These are phyloP conservation scores for Siphamia tubifer DNA, from an alignment of 2,113 vertebrate species.

Conservation along the genomic window DNA sequence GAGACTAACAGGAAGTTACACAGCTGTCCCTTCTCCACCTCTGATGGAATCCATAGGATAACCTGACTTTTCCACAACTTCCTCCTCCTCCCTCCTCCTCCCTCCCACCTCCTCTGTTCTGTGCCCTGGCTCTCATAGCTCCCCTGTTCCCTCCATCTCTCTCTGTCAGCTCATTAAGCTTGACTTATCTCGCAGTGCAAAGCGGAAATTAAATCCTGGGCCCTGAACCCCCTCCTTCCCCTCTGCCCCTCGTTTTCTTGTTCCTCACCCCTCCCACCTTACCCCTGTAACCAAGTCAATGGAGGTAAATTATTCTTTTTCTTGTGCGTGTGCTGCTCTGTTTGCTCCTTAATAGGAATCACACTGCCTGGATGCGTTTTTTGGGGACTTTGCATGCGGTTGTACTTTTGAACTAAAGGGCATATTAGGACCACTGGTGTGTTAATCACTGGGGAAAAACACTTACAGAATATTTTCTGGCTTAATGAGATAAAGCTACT, in stretches of 20 bases:
- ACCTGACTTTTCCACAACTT: constrained; percentile 29
- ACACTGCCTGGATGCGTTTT: neutral
- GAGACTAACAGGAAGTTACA: constrained; percentile 2
- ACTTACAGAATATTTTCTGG: too few species aligned
- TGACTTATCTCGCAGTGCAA: constrained; percentile 71
- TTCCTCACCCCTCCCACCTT: neutral
- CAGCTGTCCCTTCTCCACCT: constrained; percentile 6
- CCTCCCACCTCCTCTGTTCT: constrained; percentile 30
- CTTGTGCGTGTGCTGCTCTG: neutral
- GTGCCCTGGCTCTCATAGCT: constrained; percentile 34
- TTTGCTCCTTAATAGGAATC: constrained; percentile 21
- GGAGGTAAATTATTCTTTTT: constrained; percentile 5
- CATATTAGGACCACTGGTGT: neutral
- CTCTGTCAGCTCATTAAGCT: constrained; percentile 76
- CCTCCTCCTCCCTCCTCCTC: constrained; percentile 11
- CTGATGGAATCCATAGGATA: constrained; percentile 38
- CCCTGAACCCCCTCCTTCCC: constrained; percentile 28
- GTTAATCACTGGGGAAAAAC: neutral
- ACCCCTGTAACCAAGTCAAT: constrained; percentile 25
- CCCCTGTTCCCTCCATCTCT: constrained; percentile 50
- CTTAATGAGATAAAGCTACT: neutral
- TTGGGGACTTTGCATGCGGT: neutral
- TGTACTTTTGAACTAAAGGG: neutral
- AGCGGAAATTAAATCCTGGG: constrained; percentile 75
- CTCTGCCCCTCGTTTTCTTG: constrained; percentile 37